Evolutionary conservation across 2,888 invertebrate species (phyloP).

Genomic region (Protonemura montana): DNA sequence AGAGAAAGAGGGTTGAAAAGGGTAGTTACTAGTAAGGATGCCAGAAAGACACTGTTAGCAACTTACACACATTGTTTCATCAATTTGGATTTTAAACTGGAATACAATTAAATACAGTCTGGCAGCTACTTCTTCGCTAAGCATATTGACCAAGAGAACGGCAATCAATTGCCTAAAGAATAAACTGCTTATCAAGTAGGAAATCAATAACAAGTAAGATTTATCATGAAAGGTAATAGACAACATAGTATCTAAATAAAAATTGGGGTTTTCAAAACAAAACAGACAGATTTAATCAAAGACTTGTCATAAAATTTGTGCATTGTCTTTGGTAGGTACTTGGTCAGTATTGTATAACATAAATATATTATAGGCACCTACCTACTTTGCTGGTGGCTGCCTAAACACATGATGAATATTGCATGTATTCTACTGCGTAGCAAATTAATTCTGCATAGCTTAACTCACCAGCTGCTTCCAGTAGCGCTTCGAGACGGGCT

Average conservation of each 20-base stretch:
- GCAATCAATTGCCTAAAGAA: not conserved
- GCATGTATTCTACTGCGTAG: not conserved
- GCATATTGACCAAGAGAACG: not conserved
- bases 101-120: not conserved
- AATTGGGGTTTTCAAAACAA: no score
- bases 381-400: not conserved
- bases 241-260: no score
- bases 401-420: not conserved
- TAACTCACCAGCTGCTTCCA: conserved; percentile 85
- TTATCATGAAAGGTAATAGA: no score
- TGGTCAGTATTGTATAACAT: not conserved
- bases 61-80: no score
- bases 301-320: not conserved
- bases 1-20: no score
- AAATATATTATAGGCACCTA: not conserved
- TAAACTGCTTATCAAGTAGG: not conserved
- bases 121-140: not conserved
- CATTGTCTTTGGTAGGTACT: not conserved
- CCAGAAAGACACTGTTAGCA: no score
- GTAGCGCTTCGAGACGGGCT: conserved; percentile 88
- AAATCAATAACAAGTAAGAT: no score
- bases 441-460: conserved; percentile 13
- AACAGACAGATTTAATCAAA: not conserved
- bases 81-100: no score
- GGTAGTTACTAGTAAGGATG: no score